These are phyloP conservation scores for Anolis sagrei DNA, from an alignment of 2,113 vertebrate genomes.

Conservation along the genomic window DNA sequence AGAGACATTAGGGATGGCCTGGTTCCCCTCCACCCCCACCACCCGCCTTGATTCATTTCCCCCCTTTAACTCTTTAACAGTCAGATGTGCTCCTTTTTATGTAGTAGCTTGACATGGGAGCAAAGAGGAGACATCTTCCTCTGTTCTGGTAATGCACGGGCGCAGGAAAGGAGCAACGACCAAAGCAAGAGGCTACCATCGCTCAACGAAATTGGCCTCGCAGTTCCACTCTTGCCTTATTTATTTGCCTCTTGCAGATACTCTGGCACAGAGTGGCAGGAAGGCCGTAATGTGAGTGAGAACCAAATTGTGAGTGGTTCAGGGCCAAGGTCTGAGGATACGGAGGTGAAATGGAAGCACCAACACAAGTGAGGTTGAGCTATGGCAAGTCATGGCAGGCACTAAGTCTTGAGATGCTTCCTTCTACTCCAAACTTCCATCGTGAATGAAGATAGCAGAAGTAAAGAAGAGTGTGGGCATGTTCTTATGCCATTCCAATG, in stretches of 20 bases:
- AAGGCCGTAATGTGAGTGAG: not conserved
- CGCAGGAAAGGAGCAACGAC: not conserved
- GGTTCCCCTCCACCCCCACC: slow-evolving; percentile 70
- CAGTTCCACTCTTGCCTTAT: not conserved
- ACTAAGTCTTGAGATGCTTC: no score
- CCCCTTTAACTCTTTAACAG: slow-evolving; percentile 80
- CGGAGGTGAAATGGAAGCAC: not conserved
- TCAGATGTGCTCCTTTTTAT: slow-evolving; percentile 48
- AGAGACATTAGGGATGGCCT: slow-evolving; percentile 85
- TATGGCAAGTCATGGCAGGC: not conserved
- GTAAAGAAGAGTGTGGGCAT: no score
- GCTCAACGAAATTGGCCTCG: not conserved
- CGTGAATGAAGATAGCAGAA: no score
- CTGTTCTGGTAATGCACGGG: not conserved
- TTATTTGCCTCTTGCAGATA: not conserved
- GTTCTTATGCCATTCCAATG: no score
- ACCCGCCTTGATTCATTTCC: slow-evolving; percentile 74
- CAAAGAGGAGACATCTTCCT: not conserved
- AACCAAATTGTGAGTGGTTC: not conserved
- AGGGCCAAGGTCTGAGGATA: not conserved
- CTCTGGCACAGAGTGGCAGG: not conserved
- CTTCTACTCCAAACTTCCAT: no score
- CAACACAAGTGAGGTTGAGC: no score
- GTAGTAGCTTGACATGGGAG: slow-evolving; percentile 30
- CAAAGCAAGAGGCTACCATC: not conserved